A percentile compares a stretch with the other conserved stretches of the same genome.
These are phyloP conservation scores for Notechis scutatus DNA, from an alignment of 2,113 vertebrate genomes.

Conservation along the genomic window DNA sequence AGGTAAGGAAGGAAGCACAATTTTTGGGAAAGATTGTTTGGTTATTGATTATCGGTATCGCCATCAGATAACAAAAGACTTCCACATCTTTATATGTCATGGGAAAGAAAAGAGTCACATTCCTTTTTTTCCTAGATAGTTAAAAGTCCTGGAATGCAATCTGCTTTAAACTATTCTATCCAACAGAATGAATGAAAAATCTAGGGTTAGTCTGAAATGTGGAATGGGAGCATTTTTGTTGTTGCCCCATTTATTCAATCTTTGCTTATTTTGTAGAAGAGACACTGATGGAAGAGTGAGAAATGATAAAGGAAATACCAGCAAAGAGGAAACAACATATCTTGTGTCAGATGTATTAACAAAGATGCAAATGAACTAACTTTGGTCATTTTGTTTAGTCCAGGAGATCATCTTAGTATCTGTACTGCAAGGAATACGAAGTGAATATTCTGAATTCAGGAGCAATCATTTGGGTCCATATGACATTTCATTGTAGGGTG, in stretches of 20 bases:
- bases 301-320: background rate
- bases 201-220: background rate
- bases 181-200: background rate
- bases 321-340: background rate
- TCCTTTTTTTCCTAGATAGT: background rate
- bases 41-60: background rate
- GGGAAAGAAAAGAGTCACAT: background rate
- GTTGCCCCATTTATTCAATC: background rate
- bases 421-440: background rate
- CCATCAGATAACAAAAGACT: background rate
- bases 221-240: background rate
- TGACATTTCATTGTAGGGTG: background rate
- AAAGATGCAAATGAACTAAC: background rate
- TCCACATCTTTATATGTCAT: background rate
- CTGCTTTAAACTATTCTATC: background rate
- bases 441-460: background rate
- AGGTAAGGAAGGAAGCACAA: background rate
- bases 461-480: background rate
- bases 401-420: background rate
- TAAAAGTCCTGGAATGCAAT: background rate
- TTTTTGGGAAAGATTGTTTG: background rate
- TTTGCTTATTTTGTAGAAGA: background rate
- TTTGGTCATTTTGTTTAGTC: background rate
- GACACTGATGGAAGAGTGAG: background rate
- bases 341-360: background rate